phyloP scores from a whole-genome alignment of 2,113 vertebrate genomes.

The Eolophus roseicapilla region DNA sequence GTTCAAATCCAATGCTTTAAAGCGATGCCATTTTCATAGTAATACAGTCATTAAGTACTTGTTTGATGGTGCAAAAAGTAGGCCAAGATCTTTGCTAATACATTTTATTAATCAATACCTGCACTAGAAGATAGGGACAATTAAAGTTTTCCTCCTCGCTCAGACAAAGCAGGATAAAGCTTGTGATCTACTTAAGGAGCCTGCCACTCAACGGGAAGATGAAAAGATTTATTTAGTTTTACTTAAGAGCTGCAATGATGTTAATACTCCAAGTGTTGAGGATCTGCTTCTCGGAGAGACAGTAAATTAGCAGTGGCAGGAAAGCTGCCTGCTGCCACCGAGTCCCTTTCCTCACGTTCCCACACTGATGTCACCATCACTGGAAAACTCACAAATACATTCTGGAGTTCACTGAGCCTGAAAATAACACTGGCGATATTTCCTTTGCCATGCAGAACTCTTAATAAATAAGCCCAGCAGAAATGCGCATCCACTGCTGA shows the following conservation, averaged over 20 bases:
- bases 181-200: conserved; percentile 60
- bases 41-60: conserved; percentile 57
- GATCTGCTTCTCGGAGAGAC: conserved; percentile 10
- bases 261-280: conserved; percentile 36
- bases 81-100: conserved; percentile 60
- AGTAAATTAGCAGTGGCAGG: conserved; percentile 1
- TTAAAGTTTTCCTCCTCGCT: conserved; percentile 30
- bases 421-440: not conserved
- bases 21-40: conserved; percentile 38
- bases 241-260: conserved; percentile 55
- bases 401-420: not conserved
- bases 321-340: not conserved
- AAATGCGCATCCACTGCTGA: not conserved
- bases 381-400: not conserved
- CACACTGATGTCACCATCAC: not conserved
- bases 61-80: conserved; percentile 62
- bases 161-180: conserved; percentile 43
- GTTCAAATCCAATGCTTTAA: conserved; percentile 35
- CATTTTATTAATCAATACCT: conserved; percentile 60
- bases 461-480: not conserved
- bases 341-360: not conserved
- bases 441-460: not conserved
- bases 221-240: conserved; percentile 61
- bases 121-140: conserved; percentile 46
- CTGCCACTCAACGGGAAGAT: conserved; percentile 49